A percentile compares a stretch with the other conserved stretches of the same genome.
Evolutionary conservation across 1,140 invertebrate species (phyloP).

Genomic region (Caenorhabditis latens): DNA sequence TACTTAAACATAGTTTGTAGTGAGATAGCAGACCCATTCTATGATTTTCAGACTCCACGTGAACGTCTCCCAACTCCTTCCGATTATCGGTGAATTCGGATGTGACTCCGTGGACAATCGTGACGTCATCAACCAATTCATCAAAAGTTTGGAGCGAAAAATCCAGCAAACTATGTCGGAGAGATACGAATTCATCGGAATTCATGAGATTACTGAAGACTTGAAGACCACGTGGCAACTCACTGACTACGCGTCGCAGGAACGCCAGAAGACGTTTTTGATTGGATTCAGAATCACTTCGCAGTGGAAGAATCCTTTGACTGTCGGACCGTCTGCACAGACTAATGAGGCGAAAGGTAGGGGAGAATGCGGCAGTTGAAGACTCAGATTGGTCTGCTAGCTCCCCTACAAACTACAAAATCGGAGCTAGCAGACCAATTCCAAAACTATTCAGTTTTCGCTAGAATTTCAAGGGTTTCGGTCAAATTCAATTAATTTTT

Average conservation of each 20-base stretch:
- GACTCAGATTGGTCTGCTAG: neutral
- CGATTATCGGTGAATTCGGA: slow-evolving; percentile 6
- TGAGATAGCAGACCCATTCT: too few relatives aligned
- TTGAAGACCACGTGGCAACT: neutral
- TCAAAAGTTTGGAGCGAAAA: slow-evolving; percentile 5
- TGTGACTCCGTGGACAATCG: slow-evolving; percentile 31
- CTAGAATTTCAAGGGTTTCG: too few relatives aligned
- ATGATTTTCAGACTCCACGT: neutral
- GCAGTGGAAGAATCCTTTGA: slow-evolving; percentile 60
- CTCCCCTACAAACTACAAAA: neutral
- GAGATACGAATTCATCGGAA: slow-evolving; percentile 20
- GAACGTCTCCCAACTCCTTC: neutral
- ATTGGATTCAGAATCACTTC: slow-evolving; percentile 58
- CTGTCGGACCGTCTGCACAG: slow-evolving; percentile 58
- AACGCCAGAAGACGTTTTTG: slow-evolving; percentile 32
- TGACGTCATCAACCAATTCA: slow-evolving; percentile 19
- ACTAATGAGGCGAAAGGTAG: slow-evolving; percentile 37
- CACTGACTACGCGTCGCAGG: neutral
- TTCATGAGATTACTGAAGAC: neutral
- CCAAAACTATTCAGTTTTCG: too few relatives aligned
- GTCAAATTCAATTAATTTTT: too few relatives aligned
- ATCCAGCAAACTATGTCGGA: slow-evolving; percentile 42
- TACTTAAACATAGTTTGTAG: too few relatives aligned
- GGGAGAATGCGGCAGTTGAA: neutral
- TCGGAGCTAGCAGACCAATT: neutral